Conservation (phyloP, 2,888 invertebrate species). For the Drosophila kuntzei region DNA sequence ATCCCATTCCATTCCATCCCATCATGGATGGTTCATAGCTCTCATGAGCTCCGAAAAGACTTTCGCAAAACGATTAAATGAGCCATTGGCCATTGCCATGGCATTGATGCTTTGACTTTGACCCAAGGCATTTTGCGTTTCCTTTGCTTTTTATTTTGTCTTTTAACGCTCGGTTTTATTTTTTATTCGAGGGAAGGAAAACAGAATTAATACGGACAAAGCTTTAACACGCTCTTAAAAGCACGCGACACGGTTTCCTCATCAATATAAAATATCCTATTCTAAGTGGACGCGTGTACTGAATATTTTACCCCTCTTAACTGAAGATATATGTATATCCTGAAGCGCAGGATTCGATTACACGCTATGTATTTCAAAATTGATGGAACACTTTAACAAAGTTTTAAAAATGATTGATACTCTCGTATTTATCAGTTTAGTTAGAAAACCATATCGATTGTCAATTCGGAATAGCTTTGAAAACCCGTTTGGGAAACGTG, state of each 20-base stretch:
- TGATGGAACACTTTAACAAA: constrained; percentile 9
- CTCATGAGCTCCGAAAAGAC: constrained; percentile 46
- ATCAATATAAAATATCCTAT: constrained; percentile 4
- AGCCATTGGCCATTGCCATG: constrained; percentile 70
- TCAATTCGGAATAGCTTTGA: constrained; percentile 6
- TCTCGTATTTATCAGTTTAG: constrained; percentile 13
- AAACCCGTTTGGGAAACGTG: constrained; percentile 14
- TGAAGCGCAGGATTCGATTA: constrained; percentile 12
- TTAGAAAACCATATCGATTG: constrained; percentile 12
- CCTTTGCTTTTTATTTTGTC: constrained; percentile 37
- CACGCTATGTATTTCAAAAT: constrained; percentile 7
- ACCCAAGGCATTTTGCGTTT: constrained; percentile 40
- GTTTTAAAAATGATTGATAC: constrained; percentile 20
- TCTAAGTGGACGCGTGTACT: constrained; percentile 24
- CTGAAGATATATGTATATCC: constrained; percentile 1
- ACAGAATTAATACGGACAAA: constrained; percentile 45
- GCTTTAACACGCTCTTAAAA: constrained; percentile 47
- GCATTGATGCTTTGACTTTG: constrained; percentile 54
- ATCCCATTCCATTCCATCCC: background rate
- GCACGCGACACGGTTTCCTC: background rate
- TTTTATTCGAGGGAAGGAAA: constrained; percentile 19
- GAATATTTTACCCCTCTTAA: constrained; percentile 10
- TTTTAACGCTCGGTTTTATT: constrained; percentile 36
- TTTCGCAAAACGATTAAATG: constrained; percentile 79
- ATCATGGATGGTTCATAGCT: constrained; percentile 9